Percentiles rank a stretch among this genome's conserved stretches.
Conservation (phyloP, 2,113 vertebrate species). For the Nycticebus coucang region DNA sequence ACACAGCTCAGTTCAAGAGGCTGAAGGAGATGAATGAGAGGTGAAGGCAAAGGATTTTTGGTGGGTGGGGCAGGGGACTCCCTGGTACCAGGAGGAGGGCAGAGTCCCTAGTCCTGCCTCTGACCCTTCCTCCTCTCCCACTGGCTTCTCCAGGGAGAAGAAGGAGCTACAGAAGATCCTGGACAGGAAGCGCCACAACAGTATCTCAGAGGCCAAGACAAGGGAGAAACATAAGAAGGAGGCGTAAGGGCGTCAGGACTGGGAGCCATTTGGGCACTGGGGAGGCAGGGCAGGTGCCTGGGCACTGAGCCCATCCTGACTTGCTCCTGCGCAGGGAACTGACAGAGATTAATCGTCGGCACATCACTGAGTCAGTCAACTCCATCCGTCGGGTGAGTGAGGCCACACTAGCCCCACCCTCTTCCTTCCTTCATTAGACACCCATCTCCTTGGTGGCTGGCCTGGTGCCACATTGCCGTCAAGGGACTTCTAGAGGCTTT, state of each 20-base stretch:
- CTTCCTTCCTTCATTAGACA: background rate
- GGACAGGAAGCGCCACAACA: constrained; percentile 92
- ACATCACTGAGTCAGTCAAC: constrained; percentile 90
- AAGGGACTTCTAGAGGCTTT: background rate
- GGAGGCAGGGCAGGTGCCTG: background rate
- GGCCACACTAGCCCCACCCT: background rate
- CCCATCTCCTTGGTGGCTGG: background rate
- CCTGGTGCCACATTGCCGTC: background rate
- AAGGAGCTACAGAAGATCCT: constrained; percentile 93
- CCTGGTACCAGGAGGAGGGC: background rate
- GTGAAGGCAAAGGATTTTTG: constrained; percentile 75
- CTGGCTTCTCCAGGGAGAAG: constrained; percentile 87
- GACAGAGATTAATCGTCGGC: constrained; percentile 92
- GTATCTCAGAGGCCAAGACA: constrained; percentile 90
- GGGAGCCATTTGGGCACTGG: background rate
- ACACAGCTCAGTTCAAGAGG: constrained; percentile 88
- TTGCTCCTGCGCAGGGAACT: constrained; percentile 80
- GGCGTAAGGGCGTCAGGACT: constrained; percentile 76
- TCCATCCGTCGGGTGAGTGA: constrained; percentile 89
- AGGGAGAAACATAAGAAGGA: constrained; percentile 90
- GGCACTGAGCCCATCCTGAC: background rate
- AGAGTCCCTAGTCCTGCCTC: background rate
- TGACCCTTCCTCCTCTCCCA: background rate
- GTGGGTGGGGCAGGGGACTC: constrained; percentile 62
- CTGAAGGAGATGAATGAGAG: constrained; percentile 89